These are phyloP conservation scores for Drosophila setosimentum DNA, from an alignment of 2,888 invertebrate species.

Conservation along the genomic window DNA sequence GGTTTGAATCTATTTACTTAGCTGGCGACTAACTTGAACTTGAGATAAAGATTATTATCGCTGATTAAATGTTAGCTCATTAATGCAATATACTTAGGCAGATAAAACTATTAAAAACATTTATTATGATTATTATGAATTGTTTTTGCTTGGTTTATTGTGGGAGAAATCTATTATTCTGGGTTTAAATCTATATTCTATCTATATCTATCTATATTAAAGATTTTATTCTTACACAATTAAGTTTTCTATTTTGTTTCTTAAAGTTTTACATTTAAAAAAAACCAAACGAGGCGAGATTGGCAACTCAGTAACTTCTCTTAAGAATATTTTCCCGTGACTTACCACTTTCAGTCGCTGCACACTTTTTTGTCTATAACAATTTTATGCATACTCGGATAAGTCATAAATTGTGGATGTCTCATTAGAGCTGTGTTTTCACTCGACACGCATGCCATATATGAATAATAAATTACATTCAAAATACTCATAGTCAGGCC, in stretches of 20 bases:
- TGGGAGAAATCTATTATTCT: neutral
- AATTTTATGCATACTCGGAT: neutral
- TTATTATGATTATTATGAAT: neutral
- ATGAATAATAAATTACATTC: slow-evolving; percentile 38
- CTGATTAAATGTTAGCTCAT: slow-evolving; percentile 11
- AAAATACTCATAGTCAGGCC: slow-evolving; percentile 11
- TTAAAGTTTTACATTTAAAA: no score
- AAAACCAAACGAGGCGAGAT: no score
- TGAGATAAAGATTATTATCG: slow-evolving; percentile 17
- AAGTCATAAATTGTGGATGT: slow-evolving; percentile 19
- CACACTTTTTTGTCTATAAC: neutral
- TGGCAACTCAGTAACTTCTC: neutral
- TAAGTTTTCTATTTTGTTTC: neutral
- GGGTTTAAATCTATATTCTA: neutral
- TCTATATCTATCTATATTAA: neutral
- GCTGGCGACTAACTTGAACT: slow-evolving; percentile 11
- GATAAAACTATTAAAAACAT: neutral
- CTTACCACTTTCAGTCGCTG: neutral
- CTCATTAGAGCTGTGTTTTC: slow-evolving; percentile 29
- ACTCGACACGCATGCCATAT: slow-evolving; percentile 18
- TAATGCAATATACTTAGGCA: neutral
- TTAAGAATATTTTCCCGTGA: neutral
- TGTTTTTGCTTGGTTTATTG: neutral
- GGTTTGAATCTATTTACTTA: slow-evolving; percentile 22
- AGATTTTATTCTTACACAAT: neutral